These are phyloP conservation scores for Hydrolagus affinis DNA, from an alignment of 2,113 vertebrate genomes.

Conservation along the genomic window DNA sequence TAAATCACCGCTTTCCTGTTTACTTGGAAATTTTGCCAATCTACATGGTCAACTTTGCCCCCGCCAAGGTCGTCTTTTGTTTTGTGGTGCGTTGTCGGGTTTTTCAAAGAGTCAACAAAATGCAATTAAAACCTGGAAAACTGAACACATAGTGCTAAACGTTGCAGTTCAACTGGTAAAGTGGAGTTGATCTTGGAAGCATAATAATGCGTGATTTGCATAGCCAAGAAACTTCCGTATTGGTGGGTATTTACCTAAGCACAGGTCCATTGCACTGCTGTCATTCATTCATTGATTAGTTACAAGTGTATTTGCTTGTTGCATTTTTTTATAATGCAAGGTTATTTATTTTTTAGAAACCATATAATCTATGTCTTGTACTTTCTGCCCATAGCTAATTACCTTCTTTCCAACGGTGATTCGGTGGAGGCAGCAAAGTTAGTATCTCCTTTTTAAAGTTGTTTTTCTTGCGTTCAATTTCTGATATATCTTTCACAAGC, in stretches of 20 bases:
- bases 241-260: background rate
- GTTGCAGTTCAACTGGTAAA: no score
- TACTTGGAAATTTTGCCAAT: background rate
- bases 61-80: background rate
- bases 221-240: background rate
- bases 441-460: slow-evolving; percentile 32
- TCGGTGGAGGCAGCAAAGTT: slow-evolving; percentile 61
- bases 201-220: background rate
- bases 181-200: background rate
- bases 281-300: background rate
- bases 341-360: slow-evolving; percentile 39
- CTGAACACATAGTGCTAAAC: background rate
- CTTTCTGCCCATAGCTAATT: slow-evolving; percentile 64
- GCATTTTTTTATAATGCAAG: background rate
- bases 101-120: background rate
- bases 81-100: background rate
- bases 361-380: slow-evolving; percentile 30
- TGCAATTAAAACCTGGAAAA: background rate
- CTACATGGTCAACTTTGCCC: background rate
- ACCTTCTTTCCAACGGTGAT: slow-evolving; percentile 58
- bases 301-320: background rate
- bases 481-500: background rate
- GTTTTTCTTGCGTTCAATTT: background rate
- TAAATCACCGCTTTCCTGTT: background rate
- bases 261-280: background rate